Evolutionary conservation across 2,888 invertebrate species (phyloP), one percentile per base, ranked within the genome.

Genomic region (Lepidocyrtoides sp.): DNA sequence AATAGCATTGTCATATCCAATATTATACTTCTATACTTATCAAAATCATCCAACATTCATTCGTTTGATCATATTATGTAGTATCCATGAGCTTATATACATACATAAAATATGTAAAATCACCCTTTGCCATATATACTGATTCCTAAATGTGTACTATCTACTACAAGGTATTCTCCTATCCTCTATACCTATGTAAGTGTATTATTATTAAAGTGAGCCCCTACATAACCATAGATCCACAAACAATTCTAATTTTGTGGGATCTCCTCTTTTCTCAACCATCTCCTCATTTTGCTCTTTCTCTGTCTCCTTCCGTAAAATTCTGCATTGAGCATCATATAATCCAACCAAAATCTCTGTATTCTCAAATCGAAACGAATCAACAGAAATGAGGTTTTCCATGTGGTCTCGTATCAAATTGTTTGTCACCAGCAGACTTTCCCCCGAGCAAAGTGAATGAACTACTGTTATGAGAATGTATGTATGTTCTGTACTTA

Each of bases 381-480:
- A 69, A 82, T 89, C 88, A 89, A 88, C 72, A 86, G 82, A 82
- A 89, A 89, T 89, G 88, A 72, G 72, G 88, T 89, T 89, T 89
- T 82, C 88, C 48, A 89, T 89, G 88, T 89, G 88, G 88, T 89
- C 72, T 89, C 88, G 54, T 82, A 89, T 89, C 75, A 89, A 89
- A 83, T 83, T 89, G 89, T 89, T 89, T 89, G 89, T 89, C 89
- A 89, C 89, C 89, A 89, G 54, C 89, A 89, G 89, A 89, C 88
- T 75, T 82, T 89, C 89, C 89, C 89, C 63, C 63, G 20, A 89
- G 88, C 88, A 23, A 63, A n/a, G 63, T 63, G 82, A 60, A 26
- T 32, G 82, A 83, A 83, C 60, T 63, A n/a, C n/a, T n/a, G 77
- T 69, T 77, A 77, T 44, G 26, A 2, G 54, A 14, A 69, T 69